Evolutionary conservation across 2,797 vertebrate genomes (phyloP).

Genomic region (Acomys russatus): DNA sequence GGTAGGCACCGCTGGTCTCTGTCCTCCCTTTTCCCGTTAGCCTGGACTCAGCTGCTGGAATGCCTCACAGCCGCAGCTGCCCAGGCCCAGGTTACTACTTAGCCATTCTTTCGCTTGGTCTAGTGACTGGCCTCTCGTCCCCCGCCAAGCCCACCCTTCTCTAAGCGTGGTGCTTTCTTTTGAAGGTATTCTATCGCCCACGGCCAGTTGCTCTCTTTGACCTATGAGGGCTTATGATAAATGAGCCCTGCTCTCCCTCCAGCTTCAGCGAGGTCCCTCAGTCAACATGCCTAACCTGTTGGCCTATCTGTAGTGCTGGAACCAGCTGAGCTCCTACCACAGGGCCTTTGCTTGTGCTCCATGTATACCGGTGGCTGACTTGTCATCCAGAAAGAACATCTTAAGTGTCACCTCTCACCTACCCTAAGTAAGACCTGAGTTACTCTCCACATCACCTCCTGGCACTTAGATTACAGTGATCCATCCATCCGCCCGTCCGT

Average conservation of each 20-base stretch:
- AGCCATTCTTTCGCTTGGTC: no score
- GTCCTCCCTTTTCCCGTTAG: neutral
- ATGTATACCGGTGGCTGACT: neutral
- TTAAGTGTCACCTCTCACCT: neutral
- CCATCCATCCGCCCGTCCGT: no score
- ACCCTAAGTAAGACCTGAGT: neutral
- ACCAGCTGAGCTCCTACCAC: neutral
- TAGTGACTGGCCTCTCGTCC: neutral
- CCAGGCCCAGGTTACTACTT: neutral
- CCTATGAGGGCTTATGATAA: neutral
- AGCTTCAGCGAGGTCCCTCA: neutral
- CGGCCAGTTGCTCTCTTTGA: neutral
- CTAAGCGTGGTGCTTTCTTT: neutral
- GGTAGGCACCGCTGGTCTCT: neutral
- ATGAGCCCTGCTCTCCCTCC: neutral
- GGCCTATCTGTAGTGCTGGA: neutral
- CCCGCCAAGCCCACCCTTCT: neutral
- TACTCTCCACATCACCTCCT: neutral
- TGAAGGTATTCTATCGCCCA: neutral
- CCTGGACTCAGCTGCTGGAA: neutral
- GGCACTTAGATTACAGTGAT: neutral
- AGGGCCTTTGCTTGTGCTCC: neutral
- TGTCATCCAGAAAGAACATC: neutral
- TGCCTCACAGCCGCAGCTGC: neutral
- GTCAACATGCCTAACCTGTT: neutral